Conservation (phyloP, 2,113 vertebrate genomes). For the Brienomyrus brachyistius region DNA sequence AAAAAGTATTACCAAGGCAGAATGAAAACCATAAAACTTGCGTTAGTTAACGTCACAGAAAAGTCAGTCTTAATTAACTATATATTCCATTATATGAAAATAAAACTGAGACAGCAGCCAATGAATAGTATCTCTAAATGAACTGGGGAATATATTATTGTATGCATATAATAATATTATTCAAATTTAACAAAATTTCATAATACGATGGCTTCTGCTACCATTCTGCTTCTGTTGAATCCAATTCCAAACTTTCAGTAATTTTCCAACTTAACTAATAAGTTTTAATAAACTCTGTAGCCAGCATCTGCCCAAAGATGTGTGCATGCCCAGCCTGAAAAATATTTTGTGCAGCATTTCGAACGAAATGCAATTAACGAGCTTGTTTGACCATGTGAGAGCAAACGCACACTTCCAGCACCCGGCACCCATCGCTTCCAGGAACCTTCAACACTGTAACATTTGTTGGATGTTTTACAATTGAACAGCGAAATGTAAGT, state of each 20-base stretch:
- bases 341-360: not conserved
- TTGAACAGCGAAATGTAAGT: not conserved
- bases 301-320: not conserved
- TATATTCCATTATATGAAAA: not conserved
- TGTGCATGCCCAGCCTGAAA: not conserved
- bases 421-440: not conserved
- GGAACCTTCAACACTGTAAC: not conserved
- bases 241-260: not conserved
- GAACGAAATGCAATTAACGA: not conserved
- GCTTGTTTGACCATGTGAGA: not conserved
- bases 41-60: not conserved
- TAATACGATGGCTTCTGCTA: not conserved
- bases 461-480: not conserved
- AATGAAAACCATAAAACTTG: not conserved
- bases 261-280: not conserved
- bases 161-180: not conserved
- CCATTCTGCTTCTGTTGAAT: not conserved
- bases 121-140: not conserved
- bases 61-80: not conserved
- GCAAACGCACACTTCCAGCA: not conserved
- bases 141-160: not conserved
- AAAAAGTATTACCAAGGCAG: not conserved
- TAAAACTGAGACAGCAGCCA: not conserved
- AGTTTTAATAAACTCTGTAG: not conserved
- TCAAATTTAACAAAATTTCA: not conserved